These are phyloP conservation scores for Dipodomys ordii DNA, from an alignment of 2,113 vertebrate species.

Conservation along the genomic window DNA sequence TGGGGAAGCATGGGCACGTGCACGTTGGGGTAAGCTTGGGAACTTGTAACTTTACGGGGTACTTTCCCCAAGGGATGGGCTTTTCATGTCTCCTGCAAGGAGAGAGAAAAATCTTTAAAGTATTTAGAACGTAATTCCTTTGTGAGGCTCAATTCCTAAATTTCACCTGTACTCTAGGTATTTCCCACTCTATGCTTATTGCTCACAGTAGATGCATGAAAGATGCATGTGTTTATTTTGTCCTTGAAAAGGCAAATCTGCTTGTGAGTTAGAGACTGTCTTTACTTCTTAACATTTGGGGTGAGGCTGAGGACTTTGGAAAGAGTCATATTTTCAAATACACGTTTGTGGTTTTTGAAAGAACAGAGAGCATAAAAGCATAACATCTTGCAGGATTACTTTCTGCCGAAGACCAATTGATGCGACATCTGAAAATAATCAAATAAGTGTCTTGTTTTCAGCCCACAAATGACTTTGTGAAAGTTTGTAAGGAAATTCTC, in stretches of 20 bases:
- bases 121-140: background rate
- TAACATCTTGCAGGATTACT: slow-evolving; percentile 57
- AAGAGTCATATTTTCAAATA: slow-evolving; percentile 53
- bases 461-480: slow-evolving; percentile 72
- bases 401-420: slow-evolving; percentile 62
- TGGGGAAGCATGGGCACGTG: accelerated
- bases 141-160: background rate
- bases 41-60: background rate
- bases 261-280: background rate
- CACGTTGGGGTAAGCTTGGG: background rate
- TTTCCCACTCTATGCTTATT: background rate
- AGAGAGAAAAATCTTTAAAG: background rate
- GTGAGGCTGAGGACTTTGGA: background rate
- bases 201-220: background rate
- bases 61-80: background rate
- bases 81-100: background rate
- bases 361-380: slow-evolving; percentile 70
- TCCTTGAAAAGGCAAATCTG: background rate
- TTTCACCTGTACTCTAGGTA: background rate
- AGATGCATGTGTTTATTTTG: background rate
- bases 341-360: slow-evolving; percentile 76
- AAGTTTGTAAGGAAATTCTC: slow-evolving; percentile 75
- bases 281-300: background rate
- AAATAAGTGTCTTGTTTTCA: slow-evolving; percentile 73
- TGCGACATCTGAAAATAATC: slow-evolving; percentile 71